Conservation (phyloP, 2,797 vertebrate genomes). For the Ispidina picta region DNA sequence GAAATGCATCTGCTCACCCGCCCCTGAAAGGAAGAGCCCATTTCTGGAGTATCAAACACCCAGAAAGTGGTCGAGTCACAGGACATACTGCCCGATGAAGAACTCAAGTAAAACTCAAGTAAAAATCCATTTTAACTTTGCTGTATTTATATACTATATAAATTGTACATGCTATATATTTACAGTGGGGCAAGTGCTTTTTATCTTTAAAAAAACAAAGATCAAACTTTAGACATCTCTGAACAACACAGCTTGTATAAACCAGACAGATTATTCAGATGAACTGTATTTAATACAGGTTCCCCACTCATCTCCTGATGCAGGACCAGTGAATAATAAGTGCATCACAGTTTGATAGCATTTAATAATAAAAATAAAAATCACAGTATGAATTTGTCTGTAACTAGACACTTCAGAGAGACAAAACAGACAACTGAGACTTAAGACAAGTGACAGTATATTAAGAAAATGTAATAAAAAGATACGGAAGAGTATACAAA, state of each 20-base stretch:
- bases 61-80: neutral
- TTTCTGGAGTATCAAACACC: too few species aligned
- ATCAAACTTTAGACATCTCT: conserved; percentile 82
- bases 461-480: conserved; percentile 80
- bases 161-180: conserved; percentile 95
- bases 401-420: conserved; percentile 86
- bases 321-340: conserved; percentile 97
- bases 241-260: conserved; percentile 86
- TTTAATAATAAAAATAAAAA: conserved; percentile 92
- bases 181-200: conserved; percentile 89
- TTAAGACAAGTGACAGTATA: conserved; percentile 77
- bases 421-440: conserved; percentile 79
- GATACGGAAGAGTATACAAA: conserved; percentile 76
- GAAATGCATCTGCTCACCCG: neutral
- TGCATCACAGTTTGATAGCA: conserved; percentile 91
- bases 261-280: conserved; percentile 87
- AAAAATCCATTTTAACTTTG: conserved; percentile 65
- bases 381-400: conserved; percentile 74
- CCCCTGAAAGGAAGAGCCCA: too few species aligned
- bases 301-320: conserved; percentile 93
- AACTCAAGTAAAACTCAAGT: neutral
- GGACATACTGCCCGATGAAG: conserved; percentile 23
- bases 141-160: conserved; percentile 92
- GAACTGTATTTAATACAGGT: conserved; percentile 84
- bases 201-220: conserved; percentile 83